phyloP scores from a whole-genome alignment of 2,113 vertebrate species.

The Ictalurus furcatus region DNA sequence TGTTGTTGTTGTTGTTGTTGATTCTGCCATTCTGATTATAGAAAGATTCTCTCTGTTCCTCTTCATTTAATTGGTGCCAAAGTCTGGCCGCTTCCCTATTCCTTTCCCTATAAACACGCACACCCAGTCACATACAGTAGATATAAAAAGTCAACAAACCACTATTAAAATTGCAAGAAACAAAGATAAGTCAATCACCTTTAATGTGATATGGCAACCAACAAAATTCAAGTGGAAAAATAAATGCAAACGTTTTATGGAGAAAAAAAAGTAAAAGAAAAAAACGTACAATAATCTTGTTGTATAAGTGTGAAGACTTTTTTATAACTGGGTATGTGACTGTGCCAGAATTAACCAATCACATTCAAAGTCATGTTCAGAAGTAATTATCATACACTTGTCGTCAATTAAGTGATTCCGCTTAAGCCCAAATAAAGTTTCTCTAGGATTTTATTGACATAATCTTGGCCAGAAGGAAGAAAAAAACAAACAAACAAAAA shows the following conservation, averaged over 20 bases:
- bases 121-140: not conserved
- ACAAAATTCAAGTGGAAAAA: not conserved
- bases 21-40: conserved; percentile 78
- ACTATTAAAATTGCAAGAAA: not conserved
- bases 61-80: conserved; percentile 76
- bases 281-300: not conserved
- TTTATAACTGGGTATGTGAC: not conserved
- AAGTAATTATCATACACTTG: not conserved
- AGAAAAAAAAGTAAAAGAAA: too few relatives aligned
- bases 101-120: conserved; percentile 70
- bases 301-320: not conserved
- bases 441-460: not conserved
- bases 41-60: conserved; percentile 69
- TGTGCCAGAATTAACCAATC: not conserved
- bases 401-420: not conserved
- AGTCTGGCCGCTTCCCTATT: conserved; percentile 59
- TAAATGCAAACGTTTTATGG: not conserved
- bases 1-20: conserved; percentile 71
- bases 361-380: not conserved
- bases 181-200: too few relatives aligned
- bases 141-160: not conserved
- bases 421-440: not conserved
- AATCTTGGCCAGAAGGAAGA: not conserved
- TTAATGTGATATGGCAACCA: not conserved
- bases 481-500: too few relatives aligned